Percentiles rank a stretch among this genome's conserved stretches.
phyloP scores from a whole-genome alignment of 1,140 invertebrate genomes.

The Globodera rostochiensis region DNA sequence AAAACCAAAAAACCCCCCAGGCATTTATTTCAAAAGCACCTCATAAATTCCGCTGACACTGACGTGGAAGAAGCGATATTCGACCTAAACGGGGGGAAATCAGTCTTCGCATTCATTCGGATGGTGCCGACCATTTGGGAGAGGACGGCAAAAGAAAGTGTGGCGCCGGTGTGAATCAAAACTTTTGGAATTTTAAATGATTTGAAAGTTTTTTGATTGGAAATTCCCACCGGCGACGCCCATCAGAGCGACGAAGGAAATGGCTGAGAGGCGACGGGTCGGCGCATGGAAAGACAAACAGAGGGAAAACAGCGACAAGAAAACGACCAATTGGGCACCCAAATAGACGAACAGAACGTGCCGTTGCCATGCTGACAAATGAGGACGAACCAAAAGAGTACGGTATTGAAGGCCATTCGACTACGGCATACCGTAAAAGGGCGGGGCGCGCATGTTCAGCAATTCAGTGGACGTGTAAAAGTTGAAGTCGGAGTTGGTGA shows the following conservation, averaged over 20 bases:
- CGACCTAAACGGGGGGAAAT: slow-evolving; percentile 22
- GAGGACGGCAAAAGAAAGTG: slow-evolving; percentile 45
- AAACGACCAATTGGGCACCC: slow-evolving; percentile 42
- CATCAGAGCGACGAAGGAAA: slow-evolving; percentile 38
- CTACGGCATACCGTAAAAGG: slow-evolving; percentile 44
- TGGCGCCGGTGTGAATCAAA: slow-evolving; percentile 37
- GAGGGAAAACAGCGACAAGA: slow-evolving; percentile 46
- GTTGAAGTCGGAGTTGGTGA: slow-evolving; percentile 47
- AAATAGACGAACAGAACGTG: slow-evolving; percentile 42
- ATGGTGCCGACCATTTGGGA: slow-evolving; percentile 46
- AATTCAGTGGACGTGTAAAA: slow-evolving; percentile 51
- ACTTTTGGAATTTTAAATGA: slow-evolving; percentile 27
- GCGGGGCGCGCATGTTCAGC: slow-evolving; percentile 47
- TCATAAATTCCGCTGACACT: slow-evolving; percentile 54
- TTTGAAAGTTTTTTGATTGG: background rate
- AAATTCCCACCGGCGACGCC: slow-evolving; percentile 38
- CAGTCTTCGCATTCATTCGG: background rate
- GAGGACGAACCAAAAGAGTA: background rate
- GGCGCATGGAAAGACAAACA: slow-evolving; percentile 41
- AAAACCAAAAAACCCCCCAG: background rate
- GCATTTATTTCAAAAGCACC: slow-evolving; percentile 33
- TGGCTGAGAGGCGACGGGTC: slow-evolving; percentile 35
- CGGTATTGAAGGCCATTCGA: too few species aligned
- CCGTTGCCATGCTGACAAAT: slow-evolving; percentile 49
- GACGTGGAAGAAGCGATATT: slow-evolving; percentile 56